Evolutionary conservation across 1,140 invertebrate genomes (phyloP).

Genomic region (Cyclargus thomasi): DNA sequence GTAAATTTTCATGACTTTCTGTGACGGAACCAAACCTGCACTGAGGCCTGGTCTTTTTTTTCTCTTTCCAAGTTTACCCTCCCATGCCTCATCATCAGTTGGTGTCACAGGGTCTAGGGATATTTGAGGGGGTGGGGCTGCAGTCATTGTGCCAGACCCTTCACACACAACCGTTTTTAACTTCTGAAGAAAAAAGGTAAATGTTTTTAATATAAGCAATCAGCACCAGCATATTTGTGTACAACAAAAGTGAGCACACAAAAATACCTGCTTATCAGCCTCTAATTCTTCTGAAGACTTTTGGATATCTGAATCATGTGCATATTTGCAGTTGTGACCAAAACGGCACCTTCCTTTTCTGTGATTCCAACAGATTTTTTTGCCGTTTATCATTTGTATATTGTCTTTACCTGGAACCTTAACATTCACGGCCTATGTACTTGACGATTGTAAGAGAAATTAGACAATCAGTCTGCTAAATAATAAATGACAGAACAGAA

Average conservation of each 20-base stretch:
- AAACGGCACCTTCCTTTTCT: conserved; percentile 92
- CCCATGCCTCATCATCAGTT: conserved; percentile 72
- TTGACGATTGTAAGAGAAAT: conserved; percentile 71
- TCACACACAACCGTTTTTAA: conserved; percentile 61
- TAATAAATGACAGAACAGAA: conserved; percentile 9
- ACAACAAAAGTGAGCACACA: not conserved
- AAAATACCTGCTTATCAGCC: conserved; percentile 71
- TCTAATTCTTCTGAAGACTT: conserved; percentile 76
- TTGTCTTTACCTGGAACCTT: conserved; percentile 81
- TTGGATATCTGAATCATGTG: conserved; percentile 91
- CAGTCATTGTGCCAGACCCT: conserved; percentile 50
- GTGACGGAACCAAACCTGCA: conserved; percentile 86
- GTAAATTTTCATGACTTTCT: conserved; percentile 89
- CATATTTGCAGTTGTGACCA: conserved; percentile 94
- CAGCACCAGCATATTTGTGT: not conserved
- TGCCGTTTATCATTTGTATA: conserved; percentile 87
- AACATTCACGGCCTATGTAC: conserved; percentile 75
- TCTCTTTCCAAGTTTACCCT: conserved; percentile 75
- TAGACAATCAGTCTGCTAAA: conserved; percentile 42
- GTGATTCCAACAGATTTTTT: conserved; percentile 95
- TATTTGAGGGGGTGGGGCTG: conserved; percentile 45
- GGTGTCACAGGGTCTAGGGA: conserved; percentile 33
- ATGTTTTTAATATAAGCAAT: too few species aligned
- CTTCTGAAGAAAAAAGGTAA: conserved; percentile 45
- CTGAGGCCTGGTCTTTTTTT: conserved; percentile 86